These are phyloP conservation scores for Leptonema lineaticorne DNA, from an alignment of 1,140 invertebrate genomes.

Conservation along the genomic window DNA sequence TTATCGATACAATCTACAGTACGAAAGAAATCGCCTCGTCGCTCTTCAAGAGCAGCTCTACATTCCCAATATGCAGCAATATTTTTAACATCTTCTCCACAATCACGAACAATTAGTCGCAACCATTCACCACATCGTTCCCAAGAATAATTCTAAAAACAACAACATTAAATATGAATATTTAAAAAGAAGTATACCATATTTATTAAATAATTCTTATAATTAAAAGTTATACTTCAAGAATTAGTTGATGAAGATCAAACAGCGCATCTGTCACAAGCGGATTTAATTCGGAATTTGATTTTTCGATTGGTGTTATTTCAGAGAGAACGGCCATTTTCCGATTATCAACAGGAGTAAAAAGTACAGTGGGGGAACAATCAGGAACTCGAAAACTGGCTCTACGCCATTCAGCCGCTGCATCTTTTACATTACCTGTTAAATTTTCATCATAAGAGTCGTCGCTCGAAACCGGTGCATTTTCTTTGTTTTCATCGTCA, in stretches of 20 bases:
- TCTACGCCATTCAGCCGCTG: constrained; percentile 32
- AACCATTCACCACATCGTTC: constrained; percentile 59
- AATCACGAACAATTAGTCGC: constrained; percentile 51
- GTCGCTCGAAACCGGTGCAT: constrained; percentile 52
- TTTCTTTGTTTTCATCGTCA: constrained; percentile 60
- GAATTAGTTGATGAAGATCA: constrained; percentile 47
- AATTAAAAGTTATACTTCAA: constrained; percentile 46
- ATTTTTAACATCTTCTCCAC: constrained; percentile 45
- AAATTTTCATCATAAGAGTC: constrained; percentile 50
- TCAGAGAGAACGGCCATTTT: constrained; percentile 7
- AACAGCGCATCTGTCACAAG: constrained; percentile 44
- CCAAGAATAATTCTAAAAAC: constrained; percentile 46
- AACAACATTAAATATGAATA: neutral
- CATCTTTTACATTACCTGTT: constrained; percentile 43
- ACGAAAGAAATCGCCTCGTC: constrained; percentile 53
- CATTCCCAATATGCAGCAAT: constrained; percentile 61
- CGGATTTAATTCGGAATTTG: constrained; percentile 2
- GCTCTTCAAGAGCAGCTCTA: constrained; percentile 57
- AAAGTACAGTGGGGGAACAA: neutral
- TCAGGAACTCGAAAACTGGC: constrained; percentile 6
- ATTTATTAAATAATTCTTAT: constrained; percentile 24
- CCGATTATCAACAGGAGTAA: neutral
- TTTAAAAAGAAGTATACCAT: neutral
- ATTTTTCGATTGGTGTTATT: constrained; percentile 11
- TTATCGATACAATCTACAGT: constrained; percentile 59